Evolutionary conservation across 2,797 vertebrate genomes (phyloP), one percentile per base, ranked within the genome.

Genomic region (Melopsittacus undulatus): DNA sequence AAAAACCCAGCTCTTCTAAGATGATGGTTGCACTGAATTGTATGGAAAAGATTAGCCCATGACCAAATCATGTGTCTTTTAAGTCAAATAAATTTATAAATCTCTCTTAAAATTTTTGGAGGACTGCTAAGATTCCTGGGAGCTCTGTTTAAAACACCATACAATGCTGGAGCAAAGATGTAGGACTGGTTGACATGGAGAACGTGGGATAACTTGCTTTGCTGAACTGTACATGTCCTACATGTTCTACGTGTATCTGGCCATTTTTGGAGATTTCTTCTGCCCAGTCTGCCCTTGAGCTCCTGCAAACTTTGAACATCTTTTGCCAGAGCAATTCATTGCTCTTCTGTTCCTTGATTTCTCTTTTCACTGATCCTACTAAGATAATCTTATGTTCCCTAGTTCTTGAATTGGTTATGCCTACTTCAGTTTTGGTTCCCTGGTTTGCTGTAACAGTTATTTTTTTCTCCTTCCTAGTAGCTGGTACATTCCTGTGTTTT

Each of bases 1-100:
- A 75, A 75, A 36, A 9, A 0, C 0, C 2, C 1, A 40, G 11
- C 42, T 61, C 9, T 46, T 87, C 34, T 43, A 57, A 72, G 6
- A 34, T 3, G 2, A 20, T 5, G 7, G 9, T 49, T 68, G 19
- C 5, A 2, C 7, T 62, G 23, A 75, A 32, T 43, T 87, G 91
- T 81, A 48, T 34, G 16, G 30, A 13, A 77, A 73, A 66, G 5
- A 14, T 46, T 40, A 69, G 20, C 6, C 21, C 20, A 15, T n/a
- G 32, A 38, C 17, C 4, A 87, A 78, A 86, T 11, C 0, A 0
- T 26, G 6, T 46, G 2, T 54, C 42, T 82, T 19, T 78, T 43
- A 74, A 52, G 30, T 17, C 10, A 92, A 90, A 83, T 22, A 32
- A 34, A 56, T 84, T 62, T 59, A 57, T 57, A 84, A 66, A 66